Conservation (phyloP, 2,797 vertebrate species). For the Enteromius anoplus region DNA sequence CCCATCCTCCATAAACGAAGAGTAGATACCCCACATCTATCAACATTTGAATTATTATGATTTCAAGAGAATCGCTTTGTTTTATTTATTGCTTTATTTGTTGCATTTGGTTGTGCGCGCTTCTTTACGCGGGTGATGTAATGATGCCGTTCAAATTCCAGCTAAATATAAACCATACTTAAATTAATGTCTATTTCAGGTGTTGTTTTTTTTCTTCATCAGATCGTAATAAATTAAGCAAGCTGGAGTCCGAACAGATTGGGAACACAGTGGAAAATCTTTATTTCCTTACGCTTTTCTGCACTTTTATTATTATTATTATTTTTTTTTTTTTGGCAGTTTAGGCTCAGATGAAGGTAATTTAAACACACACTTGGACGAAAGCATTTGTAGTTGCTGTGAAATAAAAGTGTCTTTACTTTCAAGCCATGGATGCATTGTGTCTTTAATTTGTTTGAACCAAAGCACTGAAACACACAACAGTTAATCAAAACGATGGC, state of each 20-base stretch:
- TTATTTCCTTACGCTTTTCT: neutral
- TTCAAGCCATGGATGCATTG: constrained; percentile 82
- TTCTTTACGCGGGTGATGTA: neutral
- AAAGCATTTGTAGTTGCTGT: constrained; percentile 77
- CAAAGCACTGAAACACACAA: constrained; percentile 79
- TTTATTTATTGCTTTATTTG: neutral
- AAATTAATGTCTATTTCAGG: neutral
- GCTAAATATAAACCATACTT: neutral
- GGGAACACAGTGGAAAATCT: neutral
- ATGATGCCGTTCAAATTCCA: neutral
- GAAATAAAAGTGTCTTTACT: constrained; percentile 56
- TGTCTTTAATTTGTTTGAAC: constrained; percentile 72
- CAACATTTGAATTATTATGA: neutral
- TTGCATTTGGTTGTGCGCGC: neutral
- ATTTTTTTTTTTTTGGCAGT: constrained; percentile 10
- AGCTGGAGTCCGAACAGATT: neutral
- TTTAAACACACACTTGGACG: constrained; percentile 92
- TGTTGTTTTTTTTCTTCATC: neutral
- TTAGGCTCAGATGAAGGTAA: constrained; percentile 58
- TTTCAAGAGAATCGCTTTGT: neutral
- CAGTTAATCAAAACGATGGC: constrained; percentile 80
- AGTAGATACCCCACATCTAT: neutral
- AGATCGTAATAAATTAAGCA: neutral
- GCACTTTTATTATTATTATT: neutral
- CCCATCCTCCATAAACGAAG: constrained; percentile 45